Base-by-base conservation (phyloP, 2,113 vertebrate genomes). In the Columbina picui region DNA sequence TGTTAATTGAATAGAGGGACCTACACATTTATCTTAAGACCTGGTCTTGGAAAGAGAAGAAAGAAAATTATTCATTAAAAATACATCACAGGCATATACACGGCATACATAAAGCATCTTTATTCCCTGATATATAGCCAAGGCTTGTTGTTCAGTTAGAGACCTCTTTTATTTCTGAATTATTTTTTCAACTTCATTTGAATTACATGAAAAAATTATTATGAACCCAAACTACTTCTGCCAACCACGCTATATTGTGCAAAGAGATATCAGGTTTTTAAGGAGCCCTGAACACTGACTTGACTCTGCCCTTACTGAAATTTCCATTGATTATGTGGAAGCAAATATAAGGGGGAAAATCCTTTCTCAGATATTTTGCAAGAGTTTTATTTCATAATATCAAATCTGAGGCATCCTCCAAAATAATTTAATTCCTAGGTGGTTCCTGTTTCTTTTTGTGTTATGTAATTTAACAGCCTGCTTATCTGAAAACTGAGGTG, bases 141-240 rank as follows among this genome's bases (percentile, higher is more conserved):
- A 61, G 52, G 22, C 38, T 91, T 69, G 49, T 70, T 75, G 36
- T 91, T 92, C 77, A 79, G 63, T 68, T 32, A 84, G 57, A 94
- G 89, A 60, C 67, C 17, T 86, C 74, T 80, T 84, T 75, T 89
- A 91, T 87, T 94, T 87, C 84, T 82, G 41, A 89, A 95, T 89
- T 94, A 41, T 34, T 92, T 95, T 96, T 91, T n/a, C 78, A 93
- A 90, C 38, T 83, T 82, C 59, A 83, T 96, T 94, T 95, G 70
- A 94, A 96, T 95, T 94, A 79, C 59, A 96, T 87, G 50, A 85
- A 93, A 90, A 94, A 93, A 45, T 82, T 25, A 34, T 76, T 87
- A 76, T 89, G 59, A 93, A 80, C 59, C 85, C 8, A 3, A 61
- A 63, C 67, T 79, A 38, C 41, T 95, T 91, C 90, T 96, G 41